A percentile compares a stretch with the other conserved stretches of the same genome.
Evolutionary conservation across 37 sponge, comb jelly and placozoan genomes (phyloP).

Genomic region (Spongilla lacustris): DNA sequence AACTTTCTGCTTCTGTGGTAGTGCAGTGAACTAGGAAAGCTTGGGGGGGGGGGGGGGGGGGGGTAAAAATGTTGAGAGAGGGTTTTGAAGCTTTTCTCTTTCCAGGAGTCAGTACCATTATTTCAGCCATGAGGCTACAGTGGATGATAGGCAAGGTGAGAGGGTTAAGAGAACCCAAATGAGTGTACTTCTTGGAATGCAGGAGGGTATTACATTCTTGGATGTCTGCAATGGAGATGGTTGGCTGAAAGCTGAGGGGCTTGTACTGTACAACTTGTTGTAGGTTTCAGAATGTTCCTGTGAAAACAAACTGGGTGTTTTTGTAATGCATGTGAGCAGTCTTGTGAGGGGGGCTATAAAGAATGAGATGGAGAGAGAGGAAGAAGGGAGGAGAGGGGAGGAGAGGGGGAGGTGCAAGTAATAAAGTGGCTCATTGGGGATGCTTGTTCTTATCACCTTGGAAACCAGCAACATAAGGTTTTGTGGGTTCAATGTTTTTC

Average conservation of each 20-base stretch:
- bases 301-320: too few relatives aligned
- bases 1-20: too few relatives aligned
- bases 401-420: too few relatives aligned
- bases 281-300: too few relatives aligned
- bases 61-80: neutral
- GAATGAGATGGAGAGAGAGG: neutral
- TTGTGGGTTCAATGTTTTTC: neutral
- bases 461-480: neutral
- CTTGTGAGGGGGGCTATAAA: too few relatives aligned
- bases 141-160: conserved; percentile 28
- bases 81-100: neutral
- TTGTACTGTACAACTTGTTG: neutral
- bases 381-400: neutral
- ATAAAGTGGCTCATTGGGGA: too few relatives aligned
- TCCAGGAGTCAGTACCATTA: conserved; percentile 37
- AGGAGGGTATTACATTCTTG: neutral
- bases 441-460: too few relatives aligned
- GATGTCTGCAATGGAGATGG: neutral
- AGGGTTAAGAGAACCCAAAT: neutral
- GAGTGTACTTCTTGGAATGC: neutral
- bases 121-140: neutral
- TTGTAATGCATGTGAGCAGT: too few relatives aligned
- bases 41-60: too few relatives aligned
- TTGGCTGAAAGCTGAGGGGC: too few relatives aligned
- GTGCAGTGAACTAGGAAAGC: too few relatives aligned